Base-by-base conservation (phyloP, 2,113 vertebrate species). In the Emydocephalus ijimae region DNA sequence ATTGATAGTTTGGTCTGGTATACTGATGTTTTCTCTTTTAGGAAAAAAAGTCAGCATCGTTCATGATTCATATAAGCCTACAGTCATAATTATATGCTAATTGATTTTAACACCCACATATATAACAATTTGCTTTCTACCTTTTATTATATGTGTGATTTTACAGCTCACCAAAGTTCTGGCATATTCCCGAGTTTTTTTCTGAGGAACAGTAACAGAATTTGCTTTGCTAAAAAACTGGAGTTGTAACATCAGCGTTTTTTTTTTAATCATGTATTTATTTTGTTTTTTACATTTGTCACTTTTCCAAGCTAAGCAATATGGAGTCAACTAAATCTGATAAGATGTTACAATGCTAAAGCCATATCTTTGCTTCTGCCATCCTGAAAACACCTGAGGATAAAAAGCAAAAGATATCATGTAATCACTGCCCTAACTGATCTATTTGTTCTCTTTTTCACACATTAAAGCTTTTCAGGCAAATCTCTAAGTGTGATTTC, bases 21-120 rank as follows among this genome's bases (percentile, higher is more conserved):
- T 91, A 91, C 2, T 7, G 21, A 91, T 93, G 56, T 45, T 74
- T 86, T 94, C 43, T 54, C 57, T 92, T 94, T 90, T 69, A n/a
- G 57, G 12, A 3, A 95, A 95, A 39, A 81, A 94, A 52, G 86
- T 94, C 88, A 95, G 90, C 91, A 74, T 0, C 0, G 20, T 96
- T 94, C 57, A 11, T 96, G 96, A 97, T 95, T 97, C 96, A 96
- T 94, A 95, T 90, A 94, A 93, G 89, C 94, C 94, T 95, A 91
- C 94, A 88, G 93, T 92, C 89, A 92, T 93, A 95, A 95, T 94
- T 94, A 29, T 56, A 89, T 14, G 93, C 89, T 94, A 54, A 55
- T 52, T 91, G 81, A 92, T 90, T 95, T 95, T 92, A 90, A 94
- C 93, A 94, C 96, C 96, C 93, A 96, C 93, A 12, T 87, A 4